A percentile compares a stretch with the other conserved stretches of the same genome.
Conservation (phyloP, 2,113 vertebrate species). For the Scophthalmus maximus region DNA sequence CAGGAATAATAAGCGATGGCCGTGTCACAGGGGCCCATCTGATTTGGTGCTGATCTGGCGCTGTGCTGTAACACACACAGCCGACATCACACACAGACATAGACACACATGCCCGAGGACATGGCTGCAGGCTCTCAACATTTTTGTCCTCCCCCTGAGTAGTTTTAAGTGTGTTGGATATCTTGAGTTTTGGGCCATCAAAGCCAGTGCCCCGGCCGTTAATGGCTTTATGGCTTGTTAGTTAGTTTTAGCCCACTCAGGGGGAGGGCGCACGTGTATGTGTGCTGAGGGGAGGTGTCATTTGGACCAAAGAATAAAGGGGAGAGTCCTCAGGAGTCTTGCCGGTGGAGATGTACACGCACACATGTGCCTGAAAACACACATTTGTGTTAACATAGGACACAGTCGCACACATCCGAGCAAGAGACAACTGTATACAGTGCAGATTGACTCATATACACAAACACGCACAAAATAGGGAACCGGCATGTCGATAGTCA, state of each 20-base stretch:
- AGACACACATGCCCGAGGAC: conserved; percentile 44
- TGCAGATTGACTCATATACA: conserved; percentile 45
- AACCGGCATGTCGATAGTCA: conserved; percentile 67
- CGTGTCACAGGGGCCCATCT: conserved; percentile 55
- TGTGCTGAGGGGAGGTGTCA: conserved; percentile 7
- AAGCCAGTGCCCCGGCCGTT: conserved; percentile 55
- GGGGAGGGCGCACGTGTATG: conserved; percentile 42
- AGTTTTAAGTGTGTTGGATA: conserved; percentile 62
- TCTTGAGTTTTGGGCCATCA: conserved; percentile 68
- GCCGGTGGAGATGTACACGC: background rate
- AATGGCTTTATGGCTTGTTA: conserved; percentile 75
- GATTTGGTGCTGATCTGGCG: conserved; percentile 31
- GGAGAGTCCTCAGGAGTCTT: conserved; percentile 6
- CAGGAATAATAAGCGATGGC: conserved; percentile 53
- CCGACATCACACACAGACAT: conserved; percentile 44
- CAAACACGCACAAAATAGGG: conserved; percentile 46
- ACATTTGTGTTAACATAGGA: background rate
- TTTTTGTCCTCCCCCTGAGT: conserved; percentile 31
- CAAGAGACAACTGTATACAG: conserved; percentile 5
- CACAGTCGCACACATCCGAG: background rate
- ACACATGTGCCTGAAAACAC: conserved; percentile 5
- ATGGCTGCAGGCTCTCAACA: conserved; percentile 27
- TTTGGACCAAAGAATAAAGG: conserved; percentile 13
- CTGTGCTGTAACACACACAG: conserved; percentile 30
- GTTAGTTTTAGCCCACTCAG: conserved; percentile 67